Evolutionary conservation across 2,113 vertebrate species (phyloP).

Genomic region (mouse (Mus musculus)): DNA sequence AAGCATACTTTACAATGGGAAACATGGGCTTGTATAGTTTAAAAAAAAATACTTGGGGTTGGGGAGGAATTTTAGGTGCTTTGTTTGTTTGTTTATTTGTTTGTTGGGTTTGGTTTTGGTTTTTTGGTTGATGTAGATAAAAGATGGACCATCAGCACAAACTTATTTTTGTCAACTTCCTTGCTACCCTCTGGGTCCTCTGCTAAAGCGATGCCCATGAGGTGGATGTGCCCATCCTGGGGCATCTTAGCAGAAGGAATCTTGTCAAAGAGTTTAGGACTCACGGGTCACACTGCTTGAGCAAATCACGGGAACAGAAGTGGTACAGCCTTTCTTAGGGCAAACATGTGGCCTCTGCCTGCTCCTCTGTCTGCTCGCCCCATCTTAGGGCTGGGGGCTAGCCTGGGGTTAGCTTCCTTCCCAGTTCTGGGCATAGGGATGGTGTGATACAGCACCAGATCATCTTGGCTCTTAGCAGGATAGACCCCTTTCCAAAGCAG

Average conservation of each 20-base stretch:
- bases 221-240: neutral
- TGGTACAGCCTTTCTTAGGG: neutral
- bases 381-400: accelerated
- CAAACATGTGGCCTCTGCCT: neutral
- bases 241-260: no score
- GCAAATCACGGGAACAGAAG: neutral
- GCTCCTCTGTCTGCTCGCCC: neutral
- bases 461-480: neutral
- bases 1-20: neutral
- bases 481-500: neutral
- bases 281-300: accelerated
- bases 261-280: neutral
- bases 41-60: neutral
- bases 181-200: no score
- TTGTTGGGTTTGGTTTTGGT: neutral
- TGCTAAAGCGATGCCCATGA: neutral
- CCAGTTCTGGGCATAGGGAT: neutral
- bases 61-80: neutral
- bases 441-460: neutral
- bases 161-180: neutral
- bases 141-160: neutral
- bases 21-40: neutral
- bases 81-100: no score
- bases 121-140: neutral
- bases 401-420: neutral